Evolutionary conservation across 2,113 vertebrate species (phyloP), one percentile per base, ranked within the genome.

Genomic region (Sapajus apella): DNA sequence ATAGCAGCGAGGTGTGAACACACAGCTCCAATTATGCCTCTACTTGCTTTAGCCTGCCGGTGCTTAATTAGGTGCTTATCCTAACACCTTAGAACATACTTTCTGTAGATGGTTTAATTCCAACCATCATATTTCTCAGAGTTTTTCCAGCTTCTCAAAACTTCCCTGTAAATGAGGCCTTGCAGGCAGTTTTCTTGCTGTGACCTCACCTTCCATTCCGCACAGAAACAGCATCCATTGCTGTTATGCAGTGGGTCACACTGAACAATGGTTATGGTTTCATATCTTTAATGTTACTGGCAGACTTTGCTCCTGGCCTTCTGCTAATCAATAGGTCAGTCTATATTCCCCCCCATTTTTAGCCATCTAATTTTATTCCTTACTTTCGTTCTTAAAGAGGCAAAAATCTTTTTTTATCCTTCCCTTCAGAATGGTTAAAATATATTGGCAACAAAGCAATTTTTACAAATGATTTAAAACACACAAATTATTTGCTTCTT

Each of bases 41-140:
- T 4, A 27, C 70, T 92, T 45, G 23, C 79, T 93, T 84, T 70
- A 80, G 95, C 68, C 55, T 82, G 45, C 50, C 18, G 45, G 70
- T 9, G 1, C 66, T 96, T 97, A 97, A 96, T 97, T 92, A 97
- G 70, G 91, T 96, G 91, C 93, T 97, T 97, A 95, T 93, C 93
- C 97, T 96, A 68, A 94, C 95, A 96, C 87, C 50, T 94, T 85
- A 52, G 35, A 87, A 79, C 47, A 86, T 20, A 68, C 61, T 95
- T 45, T 75, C 83, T 87, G 45, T 45, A 3, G 20, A 14, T 61
- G 45, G 56, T 81, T 88, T 82, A 40, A 66, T 95, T 92, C 95
- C 45, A 87, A 77, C 16, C 35, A 35, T 85, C 81, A 56, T 21
- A 30, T 96, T 88, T 35, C 64, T 90, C 14, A 30, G 9, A 30